A percentile compares a stretch with the other conserved stretches of the same genome.
These are phyloP conservation scores for Carpatolechia fugitivella DNA, from an alignment of 2,888 invertebrate genomes.

Conservation along the genomic window DNA sequence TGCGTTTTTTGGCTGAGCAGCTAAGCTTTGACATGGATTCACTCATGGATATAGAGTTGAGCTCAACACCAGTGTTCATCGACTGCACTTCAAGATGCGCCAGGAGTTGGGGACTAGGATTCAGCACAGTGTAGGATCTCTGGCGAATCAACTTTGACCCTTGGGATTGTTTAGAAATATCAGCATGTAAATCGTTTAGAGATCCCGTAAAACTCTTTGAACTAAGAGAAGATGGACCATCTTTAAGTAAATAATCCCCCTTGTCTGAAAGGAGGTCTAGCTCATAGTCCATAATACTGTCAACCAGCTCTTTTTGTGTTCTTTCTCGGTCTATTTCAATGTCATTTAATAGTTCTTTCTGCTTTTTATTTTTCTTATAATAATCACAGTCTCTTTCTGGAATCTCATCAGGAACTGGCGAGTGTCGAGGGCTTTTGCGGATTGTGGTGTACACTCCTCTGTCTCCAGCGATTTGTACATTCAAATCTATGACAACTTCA, in stretches of 20 bases:
- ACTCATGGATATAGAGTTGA: slow-evolving; percentile 73
- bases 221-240: slow-evolving; percentile 8
- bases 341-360: slow-evolving; percentile 34
- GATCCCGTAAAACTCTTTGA: slow-evolving; percentile 68
- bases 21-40: slow-evolving; percentile 63
- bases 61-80: slow-evolving; percentile 63
- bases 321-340: slow-evolving; percentile 25
- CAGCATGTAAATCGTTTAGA: slow-evolving; percentile 62
- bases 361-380: slow-evolving; percentile 20
- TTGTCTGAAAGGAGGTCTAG: background rate
- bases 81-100: slow-evolving; percentile 80
- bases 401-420: slow-evolving; percentile 37
- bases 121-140: slow-evolving; percentile 88
- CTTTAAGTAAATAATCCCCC: slow-evolving; percentile 1
- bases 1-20: slow-evolving; percentile 48
- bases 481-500: slow-evolving; percentile 46
- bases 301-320: slow-evolving; percentile 14
- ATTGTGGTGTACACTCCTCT: background rate
- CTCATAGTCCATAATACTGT: background rate
- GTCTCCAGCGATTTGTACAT: slow-evolving; percentile 23
- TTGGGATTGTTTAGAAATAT: slow-evolving; percentile 45
- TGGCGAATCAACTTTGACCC: slow-evolving; percentile 80
- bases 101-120: slow-evolving; percentile 86
- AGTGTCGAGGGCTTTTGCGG: slow-evolving; percentile 14
- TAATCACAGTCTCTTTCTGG: slow-evolving; percentile 61